Conservation (phyloP, 2,113 vertebrate genomes). For the Andinoacara biseriatus region DNA sequence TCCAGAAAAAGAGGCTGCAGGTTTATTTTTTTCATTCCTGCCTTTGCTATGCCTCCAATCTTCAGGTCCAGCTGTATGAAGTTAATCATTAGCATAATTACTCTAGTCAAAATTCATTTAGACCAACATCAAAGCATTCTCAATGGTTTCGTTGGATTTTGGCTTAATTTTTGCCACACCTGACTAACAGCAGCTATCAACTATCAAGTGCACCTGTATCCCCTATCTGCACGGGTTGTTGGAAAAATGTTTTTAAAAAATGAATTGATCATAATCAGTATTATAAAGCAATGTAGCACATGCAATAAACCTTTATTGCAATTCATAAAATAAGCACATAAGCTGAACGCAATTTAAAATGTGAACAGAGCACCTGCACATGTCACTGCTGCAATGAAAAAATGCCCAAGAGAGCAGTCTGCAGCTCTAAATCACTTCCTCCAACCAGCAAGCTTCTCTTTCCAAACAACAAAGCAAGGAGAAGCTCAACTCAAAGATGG, state of each 20-base stretch:
- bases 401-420: not conserved
- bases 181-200: conserved; percentile 45
- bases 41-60: not conserved
- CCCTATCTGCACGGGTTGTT: not conserved
- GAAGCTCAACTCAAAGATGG: not conserved
- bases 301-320: not conserved
- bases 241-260: not conserved
- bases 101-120: not conserved
- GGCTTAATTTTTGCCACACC: conserved; percentile 43
- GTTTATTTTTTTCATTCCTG: not conserved
- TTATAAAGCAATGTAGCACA: not conserved
- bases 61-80: not conserved
- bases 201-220: not conserved
- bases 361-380: conserved; percentile 60
- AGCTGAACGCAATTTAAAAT: conserved; percentile 11
- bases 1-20: not conserved
- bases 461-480: not conserved
- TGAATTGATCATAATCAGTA: not conserved
- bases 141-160: not conserved
- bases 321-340: conserved; percentile 23
- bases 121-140: not conserved
- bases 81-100: not conserved
- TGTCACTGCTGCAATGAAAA: conserved; percentile 8
- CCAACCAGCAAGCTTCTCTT: not conserved
- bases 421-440: conserved; percentile 16